Evolutionary conservation across 64 coral and sea anemone species (phyloP).

Genomic region (Anthopleura sola): DNA sequence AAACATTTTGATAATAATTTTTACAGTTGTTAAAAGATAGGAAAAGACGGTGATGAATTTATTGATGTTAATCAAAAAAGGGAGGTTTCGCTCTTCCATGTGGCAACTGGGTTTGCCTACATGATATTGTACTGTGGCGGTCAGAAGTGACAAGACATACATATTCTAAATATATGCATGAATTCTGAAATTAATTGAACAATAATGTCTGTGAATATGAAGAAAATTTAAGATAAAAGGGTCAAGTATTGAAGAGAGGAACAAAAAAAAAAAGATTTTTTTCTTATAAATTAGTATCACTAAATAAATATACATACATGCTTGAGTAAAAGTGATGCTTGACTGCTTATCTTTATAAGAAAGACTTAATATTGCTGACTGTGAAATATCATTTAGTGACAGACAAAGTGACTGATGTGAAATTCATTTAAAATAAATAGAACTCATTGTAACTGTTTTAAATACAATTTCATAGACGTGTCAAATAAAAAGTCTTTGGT

Average conservation of each 20-base stretch:
- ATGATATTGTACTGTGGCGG: neutral
- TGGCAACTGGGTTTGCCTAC: neutral
- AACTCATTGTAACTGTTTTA: neutral
- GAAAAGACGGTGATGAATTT: neutral
- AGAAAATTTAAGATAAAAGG: neutral
- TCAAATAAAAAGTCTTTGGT: neutral
- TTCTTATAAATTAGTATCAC: neutral
- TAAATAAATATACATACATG: slow-evolving; percentile 17
- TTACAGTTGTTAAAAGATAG: no score
- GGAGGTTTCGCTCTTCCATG: neutral
- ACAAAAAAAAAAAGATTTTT: neutral
- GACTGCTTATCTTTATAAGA: slow-evolving; percentile 7
- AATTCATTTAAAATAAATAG: neutral
- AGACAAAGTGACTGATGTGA: neutral
- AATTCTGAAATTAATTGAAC: neutral
- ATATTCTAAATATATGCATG: neutral
- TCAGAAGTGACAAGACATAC: neutral
- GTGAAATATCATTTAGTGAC: neutral
- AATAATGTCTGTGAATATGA: neutral
- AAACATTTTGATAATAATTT: no score
- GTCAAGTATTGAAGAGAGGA: neutral
- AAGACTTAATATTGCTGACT: neutral
- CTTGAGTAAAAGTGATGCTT: slow-evolving; percentile 10
- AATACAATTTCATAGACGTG: neutral
- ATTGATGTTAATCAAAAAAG: neutral